Evolutionary conservation across 2,113 vertebrate species (phyloP).

Genomic region (Trinectes maculatus): DNA sequence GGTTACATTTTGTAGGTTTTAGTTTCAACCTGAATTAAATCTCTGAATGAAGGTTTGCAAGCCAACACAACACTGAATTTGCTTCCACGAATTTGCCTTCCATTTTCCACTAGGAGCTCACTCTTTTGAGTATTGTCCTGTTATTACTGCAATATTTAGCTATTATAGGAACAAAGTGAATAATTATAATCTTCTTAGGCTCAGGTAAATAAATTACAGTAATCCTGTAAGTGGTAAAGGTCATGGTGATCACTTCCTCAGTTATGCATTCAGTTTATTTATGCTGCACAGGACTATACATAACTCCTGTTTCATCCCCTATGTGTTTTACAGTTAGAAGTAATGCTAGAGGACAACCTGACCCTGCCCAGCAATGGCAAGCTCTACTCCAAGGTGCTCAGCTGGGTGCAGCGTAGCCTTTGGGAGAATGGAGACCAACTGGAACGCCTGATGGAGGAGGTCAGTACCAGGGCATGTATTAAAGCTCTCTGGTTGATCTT

Average conservation of each 20-base stretch:
- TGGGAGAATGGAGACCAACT: slow-evolving; percentile 97
- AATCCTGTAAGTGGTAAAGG: neutral
- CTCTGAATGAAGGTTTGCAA: neutral
- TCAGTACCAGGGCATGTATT: slow-evolving; percentile 82
- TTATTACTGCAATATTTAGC: neutral
- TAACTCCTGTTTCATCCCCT: neutral
- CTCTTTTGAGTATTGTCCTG: too few relatives aligned
- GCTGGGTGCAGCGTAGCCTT: slow-evolving; percentile 98
- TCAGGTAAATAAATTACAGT: neutral
- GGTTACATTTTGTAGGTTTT: neutral
- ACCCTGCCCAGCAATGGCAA: slow-evolving; percentile 96
- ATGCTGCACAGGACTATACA: neutral
- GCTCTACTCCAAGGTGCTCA: slow-evolving; percentile 98
- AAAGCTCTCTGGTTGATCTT: slow-evolving; percentile 8
- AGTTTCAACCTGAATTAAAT: neutral
- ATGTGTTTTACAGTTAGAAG: slow-evolving; percentile 89
- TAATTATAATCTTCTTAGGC: neutral
- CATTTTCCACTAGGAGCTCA: neutral
- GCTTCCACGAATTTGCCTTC: too few relatives aligned
- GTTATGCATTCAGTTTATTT: neutral
- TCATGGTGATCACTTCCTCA: neutral
- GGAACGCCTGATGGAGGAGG: slow-evolving; percentile 97
- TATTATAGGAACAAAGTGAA: neutral
- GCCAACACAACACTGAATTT: neutral
- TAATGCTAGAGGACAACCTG: slow-evolving; percentile 97